Percentiles rank a stretch among this genome's conserved stretches.
Conservation (phyloP, 2,797 vertebrate genomes). For the Numenius phaeopus region DNA sequence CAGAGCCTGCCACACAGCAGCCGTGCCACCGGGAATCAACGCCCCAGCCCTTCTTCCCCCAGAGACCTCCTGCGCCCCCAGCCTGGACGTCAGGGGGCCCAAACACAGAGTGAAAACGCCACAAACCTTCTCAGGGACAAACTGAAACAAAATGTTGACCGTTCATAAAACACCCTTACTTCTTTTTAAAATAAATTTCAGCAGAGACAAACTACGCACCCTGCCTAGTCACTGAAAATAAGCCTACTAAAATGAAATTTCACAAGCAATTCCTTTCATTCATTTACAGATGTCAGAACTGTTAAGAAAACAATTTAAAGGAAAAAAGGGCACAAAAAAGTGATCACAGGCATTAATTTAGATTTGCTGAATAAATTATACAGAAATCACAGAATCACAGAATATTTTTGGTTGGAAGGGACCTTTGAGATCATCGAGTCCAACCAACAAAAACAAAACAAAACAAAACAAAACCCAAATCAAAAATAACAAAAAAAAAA, state of each 20-base stretch:
- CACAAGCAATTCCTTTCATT: background rate
- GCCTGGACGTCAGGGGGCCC: background rate
- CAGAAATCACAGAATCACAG: background rate
- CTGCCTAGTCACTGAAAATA: background rate
- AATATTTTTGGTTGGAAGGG: too few species aligned
- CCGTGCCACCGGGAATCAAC: slow-evolving; percentile 6
- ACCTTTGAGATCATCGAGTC: too few species aligned
- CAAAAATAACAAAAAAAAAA: too few species aligned
- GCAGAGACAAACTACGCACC: background rate
- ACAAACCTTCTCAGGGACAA: background rate
- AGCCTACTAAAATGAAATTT: background rate
- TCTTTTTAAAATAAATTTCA: background rate
- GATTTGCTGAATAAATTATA: background rate
- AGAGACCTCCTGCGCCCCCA: background rate
- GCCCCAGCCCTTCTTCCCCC: background rate
- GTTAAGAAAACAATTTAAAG: background rate
- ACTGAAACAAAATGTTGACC: background rate
- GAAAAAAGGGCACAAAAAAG: background rate
- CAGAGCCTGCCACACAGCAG: background rate
- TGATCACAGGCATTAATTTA: background rate
- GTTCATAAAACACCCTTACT: background rate
- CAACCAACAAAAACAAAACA: too few species aligned
- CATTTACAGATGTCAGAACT: background rate
- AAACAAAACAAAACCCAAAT: too few species aligned
- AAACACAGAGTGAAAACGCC: background rate